Conservation (phyloP, 2,888 invertebrate genomes). For the Epistrophe grossulariae region DNA sequence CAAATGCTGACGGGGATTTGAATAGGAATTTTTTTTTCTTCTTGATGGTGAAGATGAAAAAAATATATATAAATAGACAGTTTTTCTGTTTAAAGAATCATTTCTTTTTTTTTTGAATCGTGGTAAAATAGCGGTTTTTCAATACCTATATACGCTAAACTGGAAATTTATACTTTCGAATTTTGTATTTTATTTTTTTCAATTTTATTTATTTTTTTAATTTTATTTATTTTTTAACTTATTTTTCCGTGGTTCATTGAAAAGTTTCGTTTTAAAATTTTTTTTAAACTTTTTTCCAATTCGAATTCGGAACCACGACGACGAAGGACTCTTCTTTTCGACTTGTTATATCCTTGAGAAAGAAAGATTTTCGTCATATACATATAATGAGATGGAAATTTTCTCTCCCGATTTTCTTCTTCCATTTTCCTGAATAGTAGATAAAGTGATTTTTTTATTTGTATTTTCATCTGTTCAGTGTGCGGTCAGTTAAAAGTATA, state of each 20-base stretch:
- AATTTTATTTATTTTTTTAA: conserved; percentile 28
- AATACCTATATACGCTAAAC: conserved; percentile 45
- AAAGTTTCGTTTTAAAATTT: conserved; percentile 55
- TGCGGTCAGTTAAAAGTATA: conserved; percentile 40
- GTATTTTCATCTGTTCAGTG: conserved; percentile 17
- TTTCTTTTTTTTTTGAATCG: background rate
- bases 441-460: background rate
- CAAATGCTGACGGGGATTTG: conserved; percentile 52
- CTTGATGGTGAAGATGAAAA: background rate
- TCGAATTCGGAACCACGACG: background rate
- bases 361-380: conserved; percentile 51
- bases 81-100: conserved; percentile 34
- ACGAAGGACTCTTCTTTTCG: conserved; percentile 5
- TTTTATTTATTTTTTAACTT: conserved; percentile 24
- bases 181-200: conserved; percentile 14
- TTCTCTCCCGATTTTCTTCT: conserved; percentile 39
- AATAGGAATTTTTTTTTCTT: conserved; percentile 32
- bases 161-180: conserved; percentile 59
- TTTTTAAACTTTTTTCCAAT: background rate
- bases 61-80: conserved; percentile 6
- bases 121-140: conserved; percentile 54
- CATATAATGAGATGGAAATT: conserved; percentile 62
- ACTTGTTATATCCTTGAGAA: conserved; percentile 60
- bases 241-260: conserved; percentile 59
- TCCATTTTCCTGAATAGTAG: background rate